Evolutionary conservation across 2,888 invertebrate genomes (phyloP), one percentile per base, ranked within the genome.

Genomic region (Lasioglossum figueresi): DNA sequence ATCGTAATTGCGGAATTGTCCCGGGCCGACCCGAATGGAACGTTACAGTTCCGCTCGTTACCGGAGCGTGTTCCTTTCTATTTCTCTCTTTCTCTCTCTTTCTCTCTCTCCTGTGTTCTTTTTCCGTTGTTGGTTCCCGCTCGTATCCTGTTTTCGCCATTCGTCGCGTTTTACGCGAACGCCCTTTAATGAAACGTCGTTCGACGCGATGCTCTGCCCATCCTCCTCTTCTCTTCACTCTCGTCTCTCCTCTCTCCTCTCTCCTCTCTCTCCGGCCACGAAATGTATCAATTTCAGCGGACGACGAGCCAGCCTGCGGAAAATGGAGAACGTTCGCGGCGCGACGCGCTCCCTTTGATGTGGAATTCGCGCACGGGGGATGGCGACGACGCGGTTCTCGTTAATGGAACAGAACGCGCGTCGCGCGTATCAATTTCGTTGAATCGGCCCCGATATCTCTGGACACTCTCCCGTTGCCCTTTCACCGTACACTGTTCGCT

Each of bases 1-100:
- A 43, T 78, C 82, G 87, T 88, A 88, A 88, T 88, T 81, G 86
- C 82, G 79, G 66, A 81, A 86, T 81, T 74, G 78, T 78, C 74
- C 66, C 66, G 31, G 59, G 52, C 63, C 37, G 45, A 70, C 71
- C 68, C 8, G 66, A 83, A 66, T 72, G 82, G 34, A 82, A 77
- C 75, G 66, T 56, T 72, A 56, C 56, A 68, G 56, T 74, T 74
- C 59, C 81, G 74, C 45, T 45, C 34, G 80, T 63, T 77, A 23
- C 71, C 34, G 6, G n/a, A 52, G 3, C 12, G n/a, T 52, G 23
- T 16, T 31, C 34, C 31, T 31, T 66, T 12, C 56, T 45, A 40
- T 12, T 56, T 56, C n/a, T 56, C n/a, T 12, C 1, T n/a, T n/a
- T 2, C 12, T 12, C 0, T 27, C 12, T 10, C 10, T 43, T 14